Evolutionary conservation across 2,888 invertebrate species (phyloP).

Genomic region (Ectobius pallidus): DNA sequence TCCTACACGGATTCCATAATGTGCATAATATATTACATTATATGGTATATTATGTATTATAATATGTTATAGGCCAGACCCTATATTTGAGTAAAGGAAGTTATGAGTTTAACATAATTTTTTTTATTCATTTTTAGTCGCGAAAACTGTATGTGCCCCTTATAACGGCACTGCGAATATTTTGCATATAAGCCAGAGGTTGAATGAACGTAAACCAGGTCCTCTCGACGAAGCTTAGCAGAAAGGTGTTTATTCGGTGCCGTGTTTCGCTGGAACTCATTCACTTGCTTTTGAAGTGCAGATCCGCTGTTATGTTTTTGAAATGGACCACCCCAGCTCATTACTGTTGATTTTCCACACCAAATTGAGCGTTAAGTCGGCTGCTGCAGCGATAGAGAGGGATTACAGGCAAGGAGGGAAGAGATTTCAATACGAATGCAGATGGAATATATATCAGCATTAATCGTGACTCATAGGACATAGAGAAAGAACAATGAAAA

Average conservation of each 20-base stretch:
- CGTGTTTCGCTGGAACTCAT: not conserved
- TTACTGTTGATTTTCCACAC: conserved; percentile 15
- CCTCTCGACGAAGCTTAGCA: not conserved
- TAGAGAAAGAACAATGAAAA: no score
- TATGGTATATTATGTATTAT: no score
- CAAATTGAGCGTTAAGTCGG: conserved; percentile 24
- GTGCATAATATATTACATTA: no score
- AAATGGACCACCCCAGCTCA: not conserved
- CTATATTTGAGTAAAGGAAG: no score
- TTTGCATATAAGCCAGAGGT: no score
- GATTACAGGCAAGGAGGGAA: conserved; percentile 1
- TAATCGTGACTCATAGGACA: not conserved
- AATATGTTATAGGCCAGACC: no score
- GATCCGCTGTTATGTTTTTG: not conserved
- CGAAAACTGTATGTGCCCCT: no score
- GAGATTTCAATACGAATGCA: conserved; percentile 11
- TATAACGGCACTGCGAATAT: no score
- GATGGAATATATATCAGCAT: not conserved
- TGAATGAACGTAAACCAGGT: not conserved
- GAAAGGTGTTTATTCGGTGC: not conserved
- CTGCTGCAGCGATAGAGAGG: not conserved
- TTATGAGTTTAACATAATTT: no score
- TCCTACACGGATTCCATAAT: no score
- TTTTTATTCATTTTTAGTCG: no score
- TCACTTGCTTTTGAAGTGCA: conserved; percentile 9